Conservation (phyloP, 2,888 invertebrate species). For the Ophonus ardosiacus region DNA sequence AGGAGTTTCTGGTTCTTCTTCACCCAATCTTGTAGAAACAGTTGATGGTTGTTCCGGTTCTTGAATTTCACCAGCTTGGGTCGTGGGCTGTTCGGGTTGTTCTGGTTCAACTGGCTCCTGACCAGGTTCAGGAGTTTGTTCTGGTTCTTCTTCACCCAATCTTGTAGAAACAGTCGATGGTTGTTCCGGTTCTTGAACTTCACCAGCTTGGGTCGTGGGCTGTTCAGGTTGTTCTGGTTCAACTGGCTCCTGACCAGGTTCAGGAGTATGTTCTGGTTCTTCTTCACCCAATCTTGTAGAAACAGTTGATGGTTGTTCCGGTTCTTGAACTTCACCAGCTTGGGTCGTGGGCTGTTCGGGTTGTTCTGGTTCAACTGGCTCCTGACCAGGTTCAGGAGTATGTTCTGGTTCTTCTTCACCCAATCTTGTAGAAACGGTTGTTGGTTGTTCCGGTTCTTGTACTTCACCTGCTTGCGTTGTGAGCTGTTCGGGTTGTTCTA, state of each 20-base stretch:
- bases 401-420: slow-evolving; percentile 61
- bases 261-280: slow-evolving; percentile 31
- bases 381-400: slow-evolving; percentile 9
- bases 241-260: slow-evolving; percentile 64
- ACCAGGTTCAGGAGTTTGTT: slow-evolving; percentile 64
- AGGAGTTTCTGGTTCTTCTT: slow-evolving; percentile 59
- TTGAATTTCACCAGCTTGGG: not conserved
- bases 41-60: no score
- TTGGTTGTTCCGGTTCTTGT: no score
- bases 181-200: slow-evolving; percentile 7
- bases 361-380: slow-evolving; percentile 17
- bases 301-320: slow-evolving; percentile 64
- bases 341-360: slow-evolving; percentile 25
- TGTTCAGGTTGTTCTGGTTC: slow-evolving; percentile 12
- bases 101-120: not conserved
- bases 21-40: slow-evolving; percentile 47
- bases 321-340: slow-evolving; percentile 30
- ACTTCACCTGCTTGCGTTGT: not conserved
- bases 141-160: slow-evolving; percentile 24
- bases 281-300: no score
- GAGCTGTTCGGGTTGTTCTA: not conserved
- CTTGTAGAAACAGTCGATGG: no score
- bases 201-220: slow-evolving; percentile 3
- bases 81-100: not conserved
- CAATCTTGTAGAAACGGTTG: slow-evolving; percentile 41